Evolutionary conservation across 2,797 vertebrate species (phyloP), one percentile per base, ranked within the genome.

Genomic region (Cyclopterus lumpus): DNA sequence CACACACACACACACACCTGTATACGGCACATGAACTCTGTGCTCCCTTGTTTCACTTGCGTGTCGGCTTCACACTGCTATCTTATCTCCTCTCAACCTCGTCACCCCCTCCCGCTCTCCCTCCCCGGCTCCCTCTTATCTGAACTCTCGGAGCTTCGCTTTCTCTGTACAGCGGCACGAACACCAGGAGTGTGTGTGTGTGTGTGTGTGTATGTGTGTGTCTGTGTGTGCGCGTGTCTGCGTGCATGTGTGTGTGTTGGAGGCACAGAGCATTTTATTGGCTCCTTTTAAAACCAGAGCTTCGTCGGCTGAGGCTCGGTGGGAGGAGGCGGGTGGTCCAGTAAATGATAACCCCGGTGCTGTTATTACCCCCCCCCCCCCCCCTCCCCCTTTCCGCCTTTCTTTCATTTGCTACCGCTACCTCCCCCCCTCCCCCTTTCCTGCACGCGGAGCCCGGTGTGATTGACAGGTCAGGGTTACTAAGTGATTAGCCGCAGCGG

Each of bases 381-480:
- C 12, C 38, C 24, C 62, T n/a, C 48, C 15, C 42, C 3, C 36
- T 51, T 12, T 55, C 26, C 49, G 57, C 53, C 72, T n/a, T 36
- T 55, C 63, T 63, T 78, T 81, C 51, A 73, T 75, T 75, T 67
- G 46, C 65, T 4, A 1, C 44, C 14, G 1, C 54, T 15, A 51
- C 46, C 18, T 10, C 34, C 16, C 44, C 1, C 46, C 48, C 20
- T 15, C 11, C 48, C 15, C n/a, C 4, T 65, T 65, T 18, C 36
- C 26, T 34, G 74, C 66, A 42, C 49, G 36, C 62, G 8, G 71
- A 79, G 59, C 67, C 67, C 51, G 71, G 81, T 88, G 86, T 93
- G 91, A 94, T 92, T 94, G 92, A 92, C 92, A 93, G 91, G 92
- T 93, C 89, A 92, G 91, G 93, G 92, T 93, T 93, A 93, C 93